Percentiles rank a stretch among this genome's conserved stretches.
phyloP scores from a whole-genome alignment of 2,888 invertebrate species.

The Netelia inedita region DNA sequence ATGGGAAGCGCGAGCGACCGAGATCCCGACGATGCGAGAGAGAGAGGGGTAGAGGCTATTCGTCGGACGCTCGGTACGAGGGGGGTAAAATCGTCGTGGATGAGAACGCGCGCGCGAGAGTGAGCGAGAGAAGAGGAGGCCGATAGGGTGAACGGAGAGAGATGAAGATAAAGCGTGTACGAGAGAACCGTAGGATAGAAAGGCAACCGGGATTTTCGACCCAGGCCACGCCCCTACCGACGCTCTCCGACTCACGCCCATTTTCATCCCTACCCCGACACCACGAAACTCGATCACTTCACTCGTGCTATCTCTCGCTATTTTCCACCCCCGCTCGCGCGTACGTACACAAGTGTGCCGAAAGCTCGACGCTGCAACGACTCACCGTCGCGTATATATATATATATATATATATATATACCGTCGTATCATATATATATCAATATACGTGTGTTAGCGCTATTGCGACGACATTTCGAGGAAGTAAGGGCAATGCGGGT shows the following conservation, averaged over 20 bases:
- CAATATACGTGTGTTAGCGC: background rate
- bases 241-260: conserved; percentile 62
- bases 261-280: conserved; percentile 63
- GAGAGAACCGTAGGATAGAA: conserved; percentile 66
- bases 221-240: conserved; percentile 77
- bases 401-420: background rate
- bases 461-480: background rate
- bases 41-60: conserved; percentile 34
- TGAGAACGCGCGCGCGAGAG: background rate
- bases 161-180: conserved; percentile 17
- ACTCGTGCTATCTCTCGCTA: conserved; percentile 27
- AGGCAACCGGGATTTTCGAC: conserved; percentile 80
- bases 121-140: conserved; percentile 35
- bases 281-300: conserved; percentile 34
- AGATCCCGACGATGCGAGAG: conserved; percentile 14
- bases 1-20: conserved; percentile 27
- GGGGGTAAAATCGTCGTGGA: conserved; percentile 24
- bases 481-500: background rate
- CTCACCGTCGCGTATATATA: background rate
- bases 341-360: conserved; percentile 58
- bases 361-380: conserved; percentile 40
- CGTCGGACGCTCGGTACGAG: background rate
- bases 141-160: conserved; percentile 49
- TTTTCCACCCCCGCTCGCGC: conserved; percentile 52
- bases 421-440: background rate